Evolutionary conservation across 2,888 invertebrate genomes (phyloP).

Genomic region (Strigamia transsilvanica): DNA sequence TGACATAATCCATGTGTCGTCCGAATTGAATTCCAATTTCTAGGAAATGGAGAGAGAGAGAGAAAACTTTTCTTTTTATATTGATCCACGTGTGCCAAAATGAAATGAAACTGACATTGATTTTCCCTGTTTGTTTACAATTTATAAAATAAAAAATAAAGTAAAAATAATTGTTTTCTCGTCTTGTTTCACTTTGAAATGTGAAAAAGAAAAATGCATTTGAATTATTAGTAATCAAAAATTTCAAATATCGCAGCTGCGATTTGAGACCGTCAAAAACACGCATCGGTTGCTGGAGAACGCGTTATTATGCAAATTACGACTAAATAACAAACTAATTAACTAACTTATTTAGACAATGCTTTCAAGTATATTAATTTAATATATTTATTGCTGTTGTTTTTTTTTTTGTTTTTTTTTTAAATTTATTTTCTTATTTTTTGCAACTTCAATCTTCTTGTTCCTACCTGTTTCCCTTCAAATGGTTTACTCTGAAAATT

Average conservation of each 20-base stretch:
- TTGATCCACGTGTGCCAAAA: constrained; percentile 19
- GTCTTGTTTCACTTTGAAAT: not conserved
- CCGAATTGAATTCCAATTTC: constrained; percentile 33
- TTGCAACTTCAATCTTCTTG: not conserved
- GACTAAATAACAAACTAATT: constrained; percentile 22
- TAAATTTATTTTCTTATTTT: not conserved
- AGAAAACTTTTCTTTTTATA: constrained; percentile 22
- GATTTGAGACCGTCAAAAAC: constrained; percentile 16
- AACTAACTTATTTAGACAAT: not conserved
- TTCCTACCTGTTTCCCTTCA: not conserved
- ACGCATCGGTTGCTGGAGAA: not conserved
- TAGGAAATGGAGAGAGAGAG: not conserved
- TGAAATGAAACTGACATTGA: constrained; percentile 30
- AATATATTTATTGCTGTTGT: not conserved
- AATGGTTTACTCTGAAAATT: constrained; percentile 27
- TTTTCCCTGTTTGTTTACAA: constrained; percentile 34
- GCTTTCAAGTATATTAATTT: not conserved
- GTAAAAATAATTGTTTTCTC: not conserved
- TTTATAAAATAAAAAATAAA: not conserved
- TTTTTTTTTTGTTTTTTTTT: not conserved
- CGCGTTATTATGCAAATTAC: constrained; percentile 9
- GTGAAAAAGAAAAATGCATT: not conserved
- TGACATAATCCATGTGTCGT: constrained; percentile 39
- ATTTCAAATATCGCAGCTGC: constrained; percentile 1
- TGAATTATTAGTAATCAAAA: constrained; percentile 7